These are phyloP conservation scores for Cirrhinus molitorella DNA, from an alignment of 2,797 vertebrate genomes.

Conservation along the genomic window DNA sequence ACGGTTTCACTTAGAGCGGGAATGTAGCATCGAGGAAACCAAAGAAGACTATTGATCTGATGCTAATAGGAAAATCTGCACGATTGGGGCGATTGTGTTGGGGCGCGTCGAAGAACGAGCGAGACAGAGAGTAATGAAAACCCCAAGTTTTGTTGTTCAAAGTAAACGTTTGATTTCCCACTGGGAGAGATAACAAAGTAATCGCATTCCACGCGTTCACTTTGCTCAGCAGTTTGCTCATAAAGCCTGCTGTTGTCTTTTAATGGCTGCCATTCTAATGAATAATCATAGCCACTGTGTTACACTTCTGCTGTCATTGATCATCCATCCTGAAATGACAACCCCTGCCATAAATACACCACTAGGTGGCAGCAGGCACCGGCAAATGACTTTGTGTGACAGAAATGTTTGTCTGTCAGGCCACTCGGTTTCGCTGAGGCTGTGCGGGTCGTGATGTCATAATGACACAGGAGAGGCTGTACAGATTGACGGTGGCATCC, in stretches of 20 bases:
- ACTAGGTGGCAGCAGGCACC: conserved; percentile 72
- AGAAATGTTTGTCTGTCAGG: background rate
- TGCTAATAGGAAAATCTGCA: conserved; percentile 36
- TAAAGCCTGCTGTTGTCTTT: conserved; percentile 19
- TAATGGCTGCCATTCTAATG: conserved; percentile 22
- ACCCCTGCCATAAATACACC: conserved; percentile 25
- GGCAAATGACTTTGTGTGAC: conserved; percentile 55
- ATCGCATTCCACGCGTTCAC: background rate
- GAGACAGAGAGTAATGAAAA: conserved; percentile 23
- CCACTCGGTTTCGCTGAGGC: background rate
- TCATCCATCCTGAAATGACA: background rate
- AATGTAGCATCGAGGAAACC: conserved; percentile 62
- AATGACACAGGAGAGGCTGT: background rate
- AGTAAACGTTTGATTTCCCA: conserved; percentile 38
- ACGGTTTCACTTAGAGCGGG: conserved; percentile 72
- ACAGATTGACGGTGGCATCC: conserved; percentile 18
- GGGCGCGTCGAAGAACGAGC: background rate
- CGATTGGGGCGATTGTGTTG: background rate
- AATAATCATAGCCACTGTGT: conserved; percentile 59
- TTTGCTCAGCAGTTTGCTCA: conserved; percentile 16
- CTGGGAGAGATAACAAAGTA: conserved; percentile 31
- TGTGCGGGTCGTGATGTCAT: conserved; percentile 3
- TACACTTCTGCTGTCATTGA: conserved; percentile 40
- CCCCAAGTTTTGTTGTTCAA: conserved; percentile 14
- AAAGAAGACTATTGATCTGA: conserved; percentile 68